phyloP scores from a whole-genome alignment of 1,140 invertebrate species.

The Zaprionus vittiger region DNA sequence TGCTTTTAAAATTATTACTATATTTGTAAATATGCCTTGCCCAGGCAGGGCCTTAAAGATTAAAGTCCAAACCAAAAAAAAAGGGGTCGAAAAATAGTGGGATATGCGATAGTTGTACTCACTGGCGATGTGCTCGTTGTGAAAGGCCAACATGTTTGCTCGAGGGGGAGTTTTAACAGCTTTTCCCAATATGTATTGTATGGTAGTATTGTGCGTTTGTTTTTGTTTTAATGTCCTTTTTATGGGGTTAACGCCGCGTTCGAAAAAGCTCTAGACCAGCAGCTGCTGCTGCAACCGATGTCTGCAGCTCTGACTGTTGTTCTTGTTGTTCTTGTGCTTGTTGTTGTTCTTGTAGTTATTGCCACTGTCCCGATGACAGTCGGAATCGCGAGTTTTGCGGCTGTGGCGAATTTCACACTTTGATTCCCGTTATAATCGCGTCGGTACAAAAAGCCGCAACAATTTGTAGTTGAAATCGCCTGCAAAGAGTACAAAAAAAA shows the following conservation, averaged over 20 bases:
- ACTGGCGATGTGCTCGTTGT: constrained; percentile 73
- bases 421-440: constrained; percentile 45
- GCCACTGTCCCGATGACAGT: constrained; percentile 36
- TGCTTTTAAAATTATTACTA: constrained; percentile 73
- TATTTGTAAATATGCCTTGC: constrained; percentile 50
- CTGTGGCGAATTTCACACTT: constrained; percentile 59
- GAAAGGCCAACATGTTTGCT: constrained; percentile 72
- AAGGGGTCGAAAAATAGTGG: neutral
- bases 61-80: constrained; percentile 28
- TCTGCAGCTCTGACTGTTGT: constrained; percentile 18
- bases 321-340: constrained; percentile 12
- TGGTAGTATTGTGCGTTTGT: constrained; percentile 34
- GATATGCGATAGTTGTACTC: constrained; percentile 51
- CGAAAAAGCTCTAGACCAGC: constrained; percentile 36
- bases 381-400: constrained; percentile 42
- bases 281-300: constrained; percentile 37
- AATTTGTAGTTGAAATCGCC: constrained; percentile 46
- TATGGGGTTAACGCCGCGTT: constrained; percentile 40
- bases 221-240: constrained; percentile 58
- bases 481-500: constrained; percentile 27
- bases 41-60: constrained; percentile 34
- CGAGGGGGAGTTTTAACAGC: constrained; percentile 43
- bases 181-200: constrained; percentile 50
- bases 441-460: constrained; percentile 50
- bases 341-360: constrained; percentile 34